Conservation (phyloP, 2,797 vertebrate genomes). For the Schizopygopsis pylzovi region DNA sequence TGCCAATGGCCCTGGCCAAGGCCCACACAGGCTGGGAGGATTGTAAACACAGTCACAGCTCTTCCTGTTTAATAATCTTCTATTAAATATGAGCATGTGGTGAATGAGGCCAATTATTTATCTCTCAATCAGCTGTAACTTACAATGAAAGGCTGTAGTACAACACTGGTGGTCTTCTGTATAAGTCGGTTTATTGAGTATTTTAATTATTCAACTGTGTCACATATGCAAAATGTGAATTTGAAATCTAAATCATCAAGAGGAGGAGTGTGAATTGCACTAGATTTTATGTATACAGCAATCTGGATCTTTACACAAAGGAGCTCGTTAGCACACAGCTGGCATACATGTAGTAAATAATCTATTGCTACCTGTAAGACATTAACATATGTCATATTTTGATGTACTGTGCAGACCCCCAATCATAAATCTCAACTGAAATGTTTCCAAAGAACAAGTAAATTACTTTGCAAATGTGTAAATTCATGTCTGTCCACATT, state of each 20-base stretch:
- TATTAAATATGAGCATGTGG: slow-evolving; percentile 17
- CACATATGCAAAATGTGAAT: slow-evolving; percentile 6
- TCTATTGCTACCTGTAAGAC: slow-evolving; percentile 19
- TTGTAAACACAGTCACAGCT: slow-evolving; percentile 13
- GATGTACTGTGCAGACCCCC: slow-evolving; percentile 11
- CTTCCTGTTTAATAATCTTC: slow-evolving; percentile 20
- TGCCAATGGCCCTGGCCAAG: slow-evolving; percentile 31
- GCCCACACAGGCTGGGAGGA: not conserved
- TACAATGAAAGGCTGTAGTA: not conserved
- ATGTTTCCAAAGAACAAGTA: slow-evolving; percentile 24
- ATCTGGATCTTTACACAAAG: not conserved
- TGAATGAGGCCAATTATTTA: not conserved
- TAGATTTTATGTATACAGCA: slow-evolving; percentile 21
- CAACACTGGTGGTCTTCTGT: not conserved
- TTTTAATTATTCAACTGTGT: slow-evolving; percentile 19
- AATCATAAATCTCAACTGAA: slow-evolving; percentile 18
- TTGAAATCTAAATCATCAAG: slow-evolving; percentile 14
- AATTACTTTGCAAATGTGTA: slow-evolving; percentile 13
- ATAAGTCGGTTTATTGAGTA: slow-evolving; percentile 26
- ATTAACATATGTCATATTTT: slow-evolving; percentile 14
- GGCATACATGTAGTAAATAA: slow-evolving; percentile 9
- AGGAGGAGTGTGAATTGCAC: not conserved
- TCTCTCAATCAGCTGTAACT: not conserved
- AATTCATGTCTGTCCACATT: slow-evolving; percentile 51
- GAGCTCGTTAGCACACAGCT: slow-evolving; percentile 22